Percentiles rank a stretch among this genome's conserved stretches.
phyloP scores from a whole-genome alignment of 35 echinoderm and acorn worm species.

The Ophiothrix spiculata region DNA sequence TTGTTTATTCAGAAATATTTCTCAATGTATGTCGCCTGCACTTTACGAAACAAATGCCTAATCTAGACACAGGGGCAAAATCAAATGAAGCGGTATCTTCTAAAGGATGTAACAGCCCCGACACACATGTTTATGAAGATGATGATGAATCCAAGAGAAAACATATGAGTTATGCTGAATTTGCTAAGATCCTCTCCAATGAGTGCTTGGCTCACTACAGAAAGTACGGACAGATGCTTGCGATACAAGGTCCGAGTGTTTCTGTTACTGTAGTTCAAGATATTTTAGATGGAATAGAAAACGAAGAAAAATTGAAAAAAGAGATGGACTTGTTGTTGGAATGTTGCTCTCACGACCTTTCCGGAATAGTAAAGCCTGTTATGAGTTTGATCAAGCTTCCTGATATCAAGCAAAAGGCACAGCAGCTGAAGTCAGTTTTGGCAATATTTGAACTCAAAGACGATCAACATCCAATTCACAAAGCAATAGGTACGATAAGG shows the following conservation, averaged over 20 bases:
- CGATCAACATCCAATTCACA: background rate
- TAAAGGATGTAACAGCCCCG: background rate
- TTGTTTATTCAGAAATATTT: background rate
- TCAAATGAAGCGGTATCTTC: no score
- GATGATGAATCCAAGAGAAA: no score
- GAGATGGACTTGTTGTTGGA: background rate
- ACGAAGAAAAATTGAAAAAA: background rate
- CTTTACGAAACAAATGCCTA: background rate
- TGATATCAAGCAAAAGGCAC: background rate
- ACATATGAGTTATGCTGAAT: background rate
- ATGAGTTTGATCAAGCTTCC: constrained; percentile 8
- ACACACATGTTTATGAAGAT: background rate
- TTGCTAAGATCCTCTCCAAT: background rate
- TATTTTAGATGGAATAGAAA: background rate
- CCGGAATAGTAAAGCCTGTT: background rate
- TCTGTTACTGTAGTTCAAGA: background rate
- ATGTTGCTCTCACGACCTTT: background rate
- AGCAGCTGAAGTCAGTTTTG: constrained; percentile 1
- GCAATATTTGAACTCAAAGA: background rate
- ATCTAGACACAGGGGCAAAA: background rate
- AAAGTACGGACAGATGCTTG: background rate
- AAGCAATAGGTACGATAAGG: background rate
- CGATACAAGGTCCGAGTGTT: background rate
- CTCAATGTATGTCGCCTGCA: background rate
- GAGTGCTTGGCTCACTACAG: background rate